phyloP scores from a whole-genome alignment of 2,888 invertebrate species.

The Melanargia galathea region DNA sequence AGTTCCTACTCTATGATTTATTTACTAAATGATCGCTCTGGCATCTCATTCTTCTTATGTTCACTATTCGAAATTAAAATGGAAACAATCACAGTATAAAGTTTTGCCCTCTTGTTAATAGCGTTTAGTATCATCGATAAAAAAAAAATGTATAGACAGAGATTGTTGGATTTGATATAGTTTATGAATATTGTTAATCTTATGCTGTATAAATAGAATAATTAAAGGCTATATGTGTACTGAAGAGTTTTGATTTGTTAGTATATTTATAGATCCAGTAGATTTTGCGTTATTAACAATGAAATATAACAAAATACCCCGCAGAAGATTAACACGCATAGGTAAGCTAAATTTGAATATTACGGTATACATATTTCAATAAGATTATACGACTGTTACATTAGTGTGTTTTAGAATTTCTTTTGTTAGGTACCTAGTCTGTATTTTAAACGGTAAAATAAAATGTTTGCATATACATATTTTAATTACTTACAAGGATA shows the following conservation, averaged over 20 bases:
- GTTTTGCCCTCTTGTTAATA: constrained; percentile 79
- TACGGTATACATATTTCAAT: constrained; percentile 58
- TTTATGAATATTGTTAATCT: constrained; percentile 82
- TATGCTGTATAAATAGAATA: constrained; percentile 82
- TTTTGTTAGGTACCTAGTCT: not conserved
- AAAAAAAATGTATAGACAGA: constrained; percentile 75
- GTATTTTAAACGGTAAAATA: not conserved
- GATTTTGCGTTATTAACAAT: constrained; percentile 42
- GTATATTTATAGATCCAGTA: no score
- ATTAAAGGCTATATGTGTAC: constrained; percentile 82
- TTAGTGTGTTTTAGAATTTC: not conserved
- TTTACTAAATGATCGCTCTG: constrained; percentile 54
- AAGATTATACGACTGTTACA: constrained; percentile 47
- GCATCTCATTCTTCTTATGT: constrained; percentile 56
- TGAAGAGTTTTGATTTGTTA: constrained; percentile 76
- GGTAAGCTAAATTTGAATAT: constrained; percentile 69
- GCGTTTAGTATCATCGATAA: constrained; percentile 75
- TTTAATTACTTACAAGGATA: not conserved
- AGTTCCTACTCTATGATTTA: constrained; percentile 77
- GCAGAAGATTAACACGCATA: constrained; percentile 57
- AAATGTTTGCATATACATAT: not conserved
- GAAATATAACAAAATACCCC: constrained; percentile 49
- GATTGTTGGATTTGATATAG: constrained; percentile 83
- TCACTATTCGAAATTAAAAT: constrained; percentile 52
- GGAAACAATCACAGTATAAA: constrained; percentile 59